Percentiles rank a stretch among this genome's conserved stretches.
phyloP scores from a whole-genome alignment of 2,797 vertebrate genomes.

The Aldrovandia affinis region DNA sequence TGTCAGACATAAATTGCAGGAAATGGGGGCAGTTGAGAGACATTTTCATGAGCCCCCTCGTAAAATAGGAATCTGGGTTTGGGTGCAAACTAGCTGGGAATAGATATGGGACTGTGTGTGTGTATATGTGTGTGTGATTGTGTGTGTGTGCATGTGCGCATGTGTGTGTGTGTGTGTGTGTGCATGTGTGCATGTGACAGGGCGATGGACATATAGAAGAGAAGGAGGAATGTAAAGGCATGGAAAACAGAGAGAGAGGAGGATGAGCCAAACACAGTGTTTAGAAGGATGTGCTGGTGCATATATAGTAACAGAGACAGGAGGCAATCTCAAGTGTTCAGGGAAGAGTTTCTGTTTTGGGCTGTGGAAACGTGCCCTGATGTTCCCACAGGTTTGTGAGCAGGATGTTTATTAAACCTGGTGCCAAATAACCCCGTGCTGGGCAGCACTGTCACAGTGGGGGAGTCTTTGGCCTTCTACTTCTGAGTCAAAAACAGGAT shows the following conservation, averaged over 20 bases:
- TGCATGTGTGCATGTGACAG: background rate
- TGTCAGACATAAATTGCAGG: background rate
- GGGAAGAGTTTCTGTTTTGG: background rate
- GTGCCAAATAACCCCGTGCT: background rate
- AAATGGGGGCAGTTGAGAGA: background rate
- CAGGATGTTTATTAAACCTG: slow-evolving; percentile 20
- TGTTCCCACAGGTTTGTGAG: slow-evolving; percentile 16
- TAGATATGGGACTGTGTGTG: background rate
- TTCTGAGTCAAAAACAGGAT: slow-evolving; percentile 4
- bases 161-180: background rate
- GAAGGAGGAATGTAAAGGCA: background rate
- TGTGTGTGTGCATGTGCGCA: too few species aligned
- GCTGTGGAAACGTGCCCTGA: background rate
- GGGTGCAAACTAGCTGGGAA: background rate
- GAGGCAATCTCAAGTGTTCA: background rate
- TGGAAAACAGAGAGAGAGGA: background rate
- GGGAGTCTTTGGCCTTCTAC: background rate
- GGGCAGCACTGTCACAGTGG: slow-evolving; percentile 12
- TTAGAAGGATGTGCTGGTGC: background rate
- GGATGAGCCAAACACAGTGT: background rate
- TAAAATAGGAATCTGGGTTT: background rate
- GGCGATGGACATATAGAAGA: background rate
- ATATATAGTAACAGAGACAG: slow-evolving; percentile 1
- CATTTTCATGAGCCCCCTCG: background rate
- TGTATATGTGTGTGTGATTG: too few species aligned